Conservation (phyloP, 2,113 vertebrate species). For the Anas platyrhynchos region DNA sequence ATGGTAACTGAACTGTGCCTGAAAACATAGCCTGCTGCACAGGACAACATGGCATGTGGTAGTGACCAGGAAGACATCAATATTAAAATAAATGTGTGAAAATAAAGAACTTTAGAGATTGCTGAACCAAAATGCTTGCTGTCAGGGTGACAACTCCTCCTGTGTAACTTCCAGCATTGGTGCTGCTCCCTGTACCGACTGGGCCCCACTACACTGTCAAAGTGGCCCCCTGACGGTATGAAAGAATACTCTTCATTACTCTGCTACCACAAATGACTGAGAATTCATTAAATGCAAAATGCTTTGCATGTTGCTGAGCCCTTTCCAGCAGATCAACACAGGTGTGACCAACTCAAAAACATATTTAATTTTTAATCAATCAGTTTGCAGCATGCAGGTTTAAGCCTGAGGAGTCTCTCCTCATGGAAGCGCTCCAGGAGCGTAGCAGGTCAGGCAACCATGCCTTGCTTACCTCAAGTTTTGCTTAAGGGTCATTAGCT, state of each 20-base stretch:
- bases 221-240: neutral
- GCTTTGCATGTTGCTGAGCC: neutral
- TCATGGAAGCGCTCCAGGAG: fast-evolving
- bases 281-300: neutral
- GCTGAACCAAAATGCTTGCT: neutral
- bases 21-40: neutral
- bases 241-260: neutral
- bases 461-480: neutral
- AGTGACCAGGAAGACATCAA: fast-evolving
- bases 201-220: neutral
- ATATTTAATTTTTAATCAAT: neutral
- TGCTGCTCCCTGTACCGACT: neutral
- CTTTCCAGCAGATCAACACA: neutral
- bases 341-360: neutral
- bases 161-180: neutral
- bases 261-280: neutral
- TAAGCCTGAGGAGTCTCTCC: neutral
- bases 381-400: neutral
- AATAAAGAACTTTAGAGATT: neutral
- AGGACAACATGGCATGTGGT: fast-evolving
- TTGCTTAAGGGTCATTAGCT: neutral
- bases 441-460: fast-evolving
- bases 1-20: fast-evolving
- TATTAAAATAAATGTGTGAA: neutral
- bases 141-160: neutral